Conservation (phyloP, 2,888 invertebrate genomes). For the Mesorhabditis spiculigera region DNA sequence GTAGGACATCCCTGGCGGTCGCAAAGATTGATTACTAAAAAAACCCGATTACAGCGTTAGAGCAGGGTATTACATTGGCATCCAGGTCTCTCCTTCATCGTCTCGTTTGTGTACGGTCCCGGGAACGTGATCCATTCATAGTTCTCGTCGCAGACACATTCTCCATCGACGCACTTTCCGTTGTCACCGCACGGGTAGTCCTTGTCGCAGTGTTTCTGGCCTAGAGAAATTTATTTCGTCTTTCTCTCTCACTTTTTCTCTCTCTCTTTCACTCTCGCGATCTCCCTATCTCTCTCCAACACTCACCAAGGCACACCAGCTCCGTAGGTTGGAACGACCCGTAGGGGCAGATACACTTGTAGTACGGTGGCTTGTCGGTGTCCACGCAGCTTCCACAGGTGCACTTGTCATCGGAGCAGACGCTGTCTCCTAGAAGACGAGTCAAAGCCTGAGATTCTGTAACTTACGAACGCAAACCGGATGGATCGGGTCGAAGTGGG, state of each 20-base stretch:
- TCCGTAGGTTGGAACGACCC: background rate
- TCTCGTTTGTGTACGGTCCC: background rate
- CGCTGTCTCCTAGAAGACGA: background rate
- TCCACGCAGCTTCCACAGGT: background rate
- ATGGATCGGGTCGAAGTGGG: background rate
- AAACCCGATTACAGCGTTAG: no score
- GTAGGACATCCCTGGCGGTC: slow-evolving; percentile 5
- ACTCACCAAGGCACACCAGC: background rate
- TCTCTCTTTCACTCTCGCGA: no score
- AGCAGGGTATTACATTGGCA: no score
- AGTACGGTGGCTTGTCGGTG: background rate
- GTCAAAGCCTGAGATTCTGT: background rate
- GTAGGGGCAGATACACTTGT: slow-evolving; percentile 2
- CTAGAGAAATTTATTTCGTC: background rate
- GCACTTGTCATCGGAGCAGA: background rate
- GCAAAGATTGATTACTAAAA: background rate
- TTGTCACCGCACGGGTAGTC: background rate
- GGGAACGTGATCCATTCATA: background rate
- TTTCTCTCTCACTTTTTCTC: no score
- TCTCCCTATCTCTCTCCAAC: background rate
- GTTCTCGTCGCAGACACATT: background rate
- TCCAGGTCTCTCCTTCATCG: background rate
- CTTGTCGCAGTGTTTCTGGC: background rate
- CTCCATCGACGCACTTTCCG: background rate
- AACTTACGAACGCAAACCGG: background rate